A percentile compares a stretch with the other conserved stretches of the same genome.
phyloP scores from a whole-genome alignment of 2,888 invertebrate species.

The Limnephilus lunatus region DNA sequence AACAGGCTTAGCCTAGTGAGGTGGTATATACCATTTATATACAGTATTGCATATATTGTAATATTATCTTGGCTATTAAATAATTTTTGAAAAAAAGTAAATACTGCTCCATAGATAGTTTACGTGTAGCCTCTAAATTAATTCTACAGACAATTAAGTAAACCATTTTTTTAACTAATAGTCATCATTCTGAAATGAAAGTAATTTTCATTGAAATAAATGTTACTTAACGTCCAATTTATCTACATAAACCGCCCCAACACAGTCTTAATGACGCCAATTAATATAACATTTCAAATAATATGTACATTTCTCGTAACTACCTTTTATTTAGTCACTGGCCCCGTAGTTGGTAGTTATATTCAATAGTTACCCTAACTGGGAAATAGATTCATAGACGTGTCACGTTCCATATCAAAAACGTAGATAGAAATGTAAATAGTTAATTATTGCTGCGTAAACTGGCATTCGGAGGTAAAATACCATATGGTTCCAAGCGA shows the following conservation, averaged over 20 bases:
- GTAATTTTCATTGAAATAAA: conserved; percentile 38
- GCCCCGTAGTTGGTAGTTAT: neutral
- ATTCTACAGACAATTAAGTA: too few relatives aligned
- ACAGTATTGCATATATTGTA: too few relatives aligned
- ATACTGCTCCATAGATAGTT: too few relatives aligned
- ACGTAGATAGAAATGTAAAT: conserved; percentile 61
- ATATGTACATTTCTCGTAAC: neutral
- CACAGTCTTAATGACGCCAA: conserved; percentile 33
- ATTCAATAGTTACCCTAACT: neutral
- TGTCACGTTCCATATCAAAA: conserved; percentile 54
- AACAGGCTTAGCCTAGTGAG: too few relatives aligned
- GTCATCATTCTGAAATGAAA: neutral
- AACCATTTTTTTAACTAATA: neutral
- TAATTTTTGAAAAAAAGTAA: too few relatives aligned
- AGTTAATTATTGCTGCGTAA: conserved; percentile 60
- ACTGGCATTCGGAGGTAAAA: conserved; percentile 28
- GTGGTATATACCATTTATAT: too few relatives aligned
- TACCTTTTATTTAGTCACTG: neutral
- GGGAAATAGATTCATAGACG: conserved; percentile 35
- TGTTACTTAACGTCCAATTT: conserved; percentile 37
- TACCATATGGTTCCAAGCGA: conserved; percentile 20
- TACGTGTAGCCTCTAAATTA: too few relatives aligned
- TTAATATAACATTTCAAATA: conserved; percentile 49
- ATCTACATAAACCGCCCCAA: conserved; percentile 45
- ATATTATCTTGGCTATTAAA: too few relatives aligned